These are phyloP conservation scores for Nomia melanderi DNA, from an alignment of 1,140 invertebrate genomes.

Conservation along the genomic window DNA sequence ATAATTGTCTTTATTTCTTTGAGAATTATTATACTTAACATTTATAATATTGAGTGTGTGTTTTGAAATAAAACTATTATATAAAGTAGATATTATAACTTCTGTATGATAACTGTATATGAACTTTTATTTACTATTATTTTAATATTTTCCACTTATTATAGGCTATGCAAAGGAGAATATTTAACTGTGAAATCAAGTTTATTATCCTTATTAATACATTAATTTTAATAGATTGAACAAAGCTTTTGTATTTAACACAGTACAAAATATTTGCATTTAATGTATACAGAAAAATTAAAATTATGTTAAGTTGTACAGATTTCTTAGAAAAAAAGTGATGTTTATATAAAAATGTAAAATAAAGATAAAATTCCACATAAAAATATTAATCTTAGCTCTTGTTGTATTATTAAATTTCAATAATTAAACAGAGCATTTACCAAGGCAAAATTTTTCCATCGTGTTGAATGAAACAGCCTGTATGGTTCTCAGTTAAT, in stretches of 20 bases:
- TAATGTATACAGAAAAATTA: not conserved
- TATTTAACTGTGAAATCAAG: constrained; percentile 4
- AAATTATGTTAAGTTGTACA: not conserved
- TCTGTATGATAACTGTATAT: constrained; percentile 30
- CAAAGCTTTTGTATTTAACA: not conserved
- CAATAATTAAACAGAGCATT: constrained; percentile 42
- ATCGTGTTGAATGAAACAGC: constrained; percentile 89
- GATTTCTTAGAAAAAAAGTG: not conserved
- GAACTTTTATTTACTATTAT: constrained; percentile 29
- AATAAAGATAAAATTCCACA: not conserved
- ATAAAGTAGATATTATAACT: constrained; percentile 31
- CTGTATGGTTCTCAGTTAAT: constrained; percentile 85
- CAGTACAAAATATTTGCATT: not conserved
- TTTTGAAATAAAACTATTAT: constrained; percentile 20
- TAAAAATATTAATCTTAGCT: not conserved
- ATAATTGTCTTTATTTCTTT: constrained; percentile 31
- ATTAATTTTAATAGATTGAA: constrained; percentile 1
- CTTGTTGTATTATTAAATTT: not conserved
- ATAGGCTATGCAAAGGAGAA: constrained; percentile 1
- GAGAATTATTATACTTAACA: constrained; percentile 19
- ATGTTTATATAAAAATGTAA: not conserved
- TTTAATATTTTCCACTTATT: constrained; percentile 13
- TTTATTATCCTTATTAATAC: constrained; percentile 14
- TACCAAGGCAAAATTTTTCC: constrained; percentile 89
- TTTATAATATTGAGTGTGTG: constrained; percentile 31